Evolutionary conservation across 30 jellyfish, hydroid and myxozoan species (phyloP), one percentile per base, ranked within the genome.

Genomic region (Hydractinia echinata): DNA sequence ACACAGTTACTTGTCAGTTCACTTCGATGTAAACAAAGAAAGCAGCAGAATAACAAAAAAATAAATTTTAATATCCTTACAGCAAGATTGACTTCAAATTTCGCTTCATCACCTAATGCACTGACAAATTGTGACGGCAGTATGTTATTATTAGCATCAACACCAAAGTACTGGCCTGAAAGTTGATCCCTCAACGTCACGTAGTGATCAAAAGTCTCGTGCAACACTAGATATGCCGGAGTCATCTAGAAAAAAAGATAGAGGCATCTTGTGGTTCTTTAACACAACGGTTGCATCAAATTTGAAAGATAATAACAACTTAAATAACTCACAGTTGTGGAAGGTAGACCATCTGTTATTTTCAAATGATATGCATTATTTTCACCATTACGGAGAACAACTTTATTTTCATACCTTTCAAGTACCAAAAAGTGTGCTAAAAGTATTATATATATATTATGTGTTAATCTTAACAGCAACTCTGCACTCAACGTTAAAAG

Each of bases 131-230:
- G 18, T 7, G 74, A n/a, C 1, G 74, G 74, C 39, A 64, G 16
- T 6, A 64, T 51, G 39, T 64, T 64, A 51, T 64, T 64, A 7
- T 64, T 51, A 13, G 10, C 51, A 13, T 64, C 74, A n/a, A 64
- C 74, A 44, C 74, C 74, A n/a, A 64, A 64, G 4, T 4, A 64
- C 74, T 64, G 74, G 10, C 74, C 74, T 64, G 74, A n/a, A 44
- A n/a, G 74, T 64, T 44, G 51, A 64, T n/a, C 51, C 7, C 74
- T 7, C 19, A 64, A 51, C 39, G 74, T 64, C 51, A 64, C 74
- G 2, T 51, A 64, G 19, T 64, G 74, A 64, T 64, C 74, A 0
- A 51, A 51, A n/a, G 74, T 64, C 39, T 64, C 74, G 6, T 64
- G 74, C 19, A 64, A 51, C 19, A n/a, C 51, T n/a, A 64, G 39